Base-by-base conservation (phyloP, 1,140 invertebrate species). In the Lucilia sericata region DNA sequence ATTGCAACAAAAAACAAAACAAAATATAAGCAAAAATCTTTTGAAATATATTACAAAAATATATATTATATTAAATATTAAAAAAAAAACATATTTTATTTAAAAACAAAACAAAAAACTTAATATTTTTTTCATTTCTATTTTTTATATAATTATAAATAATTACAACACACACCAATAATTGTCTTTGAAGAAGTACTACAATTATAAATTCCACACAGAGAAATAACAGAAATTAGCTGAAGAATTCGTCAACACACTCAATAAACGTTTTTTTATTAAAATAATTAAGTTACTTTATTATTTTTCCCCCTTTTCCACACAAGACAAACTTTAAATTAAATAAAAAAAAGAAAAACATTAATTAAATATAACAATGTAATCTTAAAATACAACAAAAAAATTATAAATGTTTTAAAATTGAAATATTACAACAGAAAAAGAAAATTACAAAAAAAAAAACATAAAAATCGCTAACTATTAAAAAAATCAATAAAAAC, bases 1-100 rank as follows among this genome's bases (percentile, higher is more conserved):
- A 82, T 51, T 47, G 25, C 25, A 51, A 84, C 86, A 88, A 55
- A 87, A 86, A 84, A 82, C 85, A 82, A 85, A 84, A 83, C n/a
- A 74, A 87, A 47, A 81, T 21, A 65, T 42, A 75, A 82, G 34
- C 25, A 84, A 84, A 82, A 17, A 70, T 80, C 25, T 80, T 80
- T 80, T 80, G 76, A 80, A 80, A 80, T 80, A 80, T 80, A 80
- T 80, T 80, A 80, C 76, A 80, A 80, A 49, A 80, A 80, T 80
- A 80, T 80, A 78, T 78, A 47, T 19, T 42, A n/a, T 36, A 76
- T 76, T 80, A 80, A 80, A 80, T 80, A 80, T 80, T n/a, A 30
- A 30, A 78, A 78, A 47, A 30, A 25, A 80, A 80, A 51, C 65
- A 19, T 51, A 80, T 80, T 80, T 80, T 80, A 80, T 80, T 80